phyloP scores from a whole-genome alignment of 2,888 invertebrate species.

The Seira musarum region DNA sequence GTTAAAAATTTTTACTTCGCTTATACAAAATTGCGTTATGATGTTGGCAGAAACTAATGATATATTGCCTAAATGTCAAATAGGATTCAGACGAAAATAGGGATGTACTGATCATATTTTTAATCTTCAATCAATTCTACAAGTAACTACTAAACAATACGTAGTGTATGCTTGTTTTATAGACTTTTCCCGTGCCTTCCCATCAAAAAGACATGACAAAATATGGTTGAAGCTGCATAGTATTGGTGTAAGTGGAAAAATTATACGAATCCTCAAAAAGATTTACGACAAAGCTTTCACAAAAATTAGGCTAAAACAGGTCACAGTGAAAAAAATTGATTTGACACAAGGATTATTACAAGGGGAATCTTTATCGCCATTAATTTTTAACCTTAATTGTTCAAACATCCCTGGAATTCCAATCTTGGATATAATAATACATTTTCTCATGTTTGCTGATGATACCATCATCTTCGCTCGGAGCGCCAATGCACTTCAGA shows the following conservation, averaged over 20 bases:
- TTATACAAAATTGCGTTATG: constrained; percentile 18
- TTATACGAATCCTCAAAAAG: constrained; percentile 32
- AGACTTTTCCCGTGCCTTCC: constrained; percentile 57
- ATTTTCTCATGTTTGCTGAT: constrained; percentile 47
- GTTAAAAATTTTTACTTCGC: constrained; percentile 47
- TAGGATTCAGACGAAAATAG: constrained; percentile 64
- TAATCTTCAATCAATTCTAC: constrained; percentile 54
- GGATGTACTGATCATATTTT: constrained; percentile 66
- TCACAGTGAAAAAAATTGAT: neutral
- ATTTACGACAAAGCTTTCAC: constrained; percentile 39
- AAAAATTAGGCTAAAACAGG: constrained; percentile 20
- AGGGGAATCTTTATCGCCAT: constrained; percentile 48
- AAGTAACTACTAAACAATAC: constrained; percentile 20
- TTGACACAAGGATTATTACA: constrained; percentile 52
- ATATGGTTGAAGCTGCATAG: constrained; percentile 47
- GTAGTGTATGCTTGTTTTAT: constrained; percentile 49
- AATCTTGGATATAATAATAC: constrained; percentile 9
- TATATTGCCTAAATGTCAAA: constrained; percentile 67
- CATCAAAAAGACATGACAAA: constrained; percentile 29
- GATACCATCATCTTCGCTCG: constrained; percentile 44
- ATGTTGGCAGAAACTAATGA: constrained; percentile 59
- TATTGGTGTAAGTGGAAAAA: constrained; percentile 49
- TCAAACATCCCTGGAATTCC: neutral
- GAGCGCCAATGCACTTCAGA: constrained; percentile 31
- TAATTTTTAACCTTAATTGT: constrained; percentile 54